phyloP scores from a whole-genome alignment of 2,888 invertebrate genomes.

The Didymodactylos carnosus region DNA sequence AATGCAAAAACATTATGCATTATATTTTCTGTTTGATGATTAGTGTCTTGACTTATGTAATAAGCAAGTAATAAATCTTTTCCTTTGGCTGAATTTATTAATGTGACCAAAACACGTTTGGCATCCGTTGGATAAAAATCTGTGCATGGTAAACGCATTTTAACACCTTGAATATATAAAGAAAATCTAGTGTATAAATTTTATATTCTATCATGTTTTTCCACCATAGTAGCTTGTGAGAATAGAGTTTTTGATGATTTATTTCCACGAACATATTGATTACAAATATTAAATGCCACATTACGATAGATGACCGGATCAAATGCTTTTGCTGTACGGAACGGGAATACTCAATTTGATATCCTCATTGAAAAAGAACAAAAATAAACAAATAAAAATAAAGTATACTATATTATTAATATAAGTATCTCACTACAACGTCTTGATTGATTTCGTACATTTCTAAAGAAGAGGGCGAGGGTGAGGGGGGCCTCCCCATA shows the following conservation, averaged over 20 bases:
- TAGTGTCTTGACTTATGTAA: neutral
- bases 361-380: too few species aligned
- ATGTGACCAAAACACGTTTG: neutral
- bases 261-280: neutral
- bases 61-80: neutral
- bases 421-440: too few species aligned
- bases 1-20: neutral
- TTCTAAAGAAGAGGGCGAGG: too few species aligned
- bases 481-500: too few species aligned
- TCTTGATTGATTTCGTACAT: too few species aligned
- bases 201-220: too few species aligned
- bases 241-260: neutral
- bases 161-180: neutral
- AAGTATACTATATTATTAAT: too few species aligned
- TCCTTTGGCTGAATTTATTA: neutral
- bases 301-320: slow-evolving; percentile 11
- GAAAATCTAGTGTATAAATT: too few species aligned
- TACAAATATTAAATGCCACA: slow-evolving; percentile 10
- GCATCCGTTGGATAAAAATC: neutral
- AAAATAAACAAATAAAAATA: too few species aligned
- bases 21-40: neutral
- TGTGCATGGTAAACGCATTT: neutral
- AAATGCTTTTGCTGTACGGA: slow-evolving; percentile 12
- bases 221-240: too few species aligned
- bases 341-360: too few species aligned